These are phyloP conservation scores for Dermatemys mawii DNA, from an alignment of 2,113 vertebrate genomes.

Conservation along the genomic window DNA sequence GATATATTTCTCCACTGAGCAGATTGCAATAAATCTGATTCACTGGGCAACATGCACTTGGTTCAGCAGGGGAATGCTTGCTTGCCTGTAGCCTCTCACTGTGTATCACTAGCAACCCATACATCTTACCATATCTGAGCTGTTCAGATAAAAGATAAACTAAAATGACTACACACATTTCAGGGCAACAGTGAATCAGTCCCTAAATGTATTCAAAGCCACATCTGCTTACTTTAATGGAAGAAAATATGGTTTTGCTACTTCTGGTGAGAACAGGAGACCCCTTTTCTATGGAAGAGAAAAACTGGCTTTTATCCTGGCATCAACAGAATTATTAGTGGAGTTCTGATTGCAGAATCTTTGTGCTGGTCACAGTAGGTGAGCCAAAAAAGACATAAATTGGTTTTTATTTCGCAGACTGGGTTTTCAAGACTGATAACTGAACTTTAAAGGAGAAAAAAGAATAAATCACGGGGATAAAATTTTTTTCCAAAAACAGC, in stretches of 20 bases:
- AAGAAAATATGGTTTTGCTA: neutral
- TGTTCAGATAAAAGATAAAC: neutral
- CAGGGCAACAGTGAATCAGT: neutral
- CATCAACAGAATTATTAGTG: neutral
- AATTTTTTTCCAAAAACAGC: neutral
- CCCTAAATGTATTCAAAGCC: rapidly evolving
- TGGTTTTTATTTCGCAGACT: neutral
- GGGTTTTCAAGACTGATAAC: slow-evolving; percentile 12
- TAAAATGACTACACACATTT: rapidly evolving
- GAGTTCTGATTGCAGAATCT: neutral
- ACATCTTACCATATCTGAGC: neutral
- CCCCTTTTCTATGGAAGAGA: neutral
- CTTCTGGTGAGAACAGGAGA: neutral
- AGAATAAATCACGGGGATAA: neutral
- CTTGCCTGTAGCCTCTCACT: neutral
- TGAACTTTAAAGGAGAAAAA: neutral
- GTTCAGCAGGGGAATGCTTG: neutral
- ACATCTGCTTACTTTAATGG: neutral
- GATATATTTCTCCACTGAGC: neutral
- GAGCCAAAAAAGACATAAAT: neutral
- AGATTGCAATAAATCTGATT: neutral
- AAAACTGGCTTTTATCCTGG: neutral
- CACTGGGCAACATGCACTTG: neutral
- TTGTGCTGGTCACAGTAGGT: rapidly evolving
- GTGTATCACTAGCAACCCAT: too few relatives aligned